Evolutionary conservation across 2,888 invertebrate genomes (phyloP).

Genomic region (Epirrhoe tristata): DNA sequence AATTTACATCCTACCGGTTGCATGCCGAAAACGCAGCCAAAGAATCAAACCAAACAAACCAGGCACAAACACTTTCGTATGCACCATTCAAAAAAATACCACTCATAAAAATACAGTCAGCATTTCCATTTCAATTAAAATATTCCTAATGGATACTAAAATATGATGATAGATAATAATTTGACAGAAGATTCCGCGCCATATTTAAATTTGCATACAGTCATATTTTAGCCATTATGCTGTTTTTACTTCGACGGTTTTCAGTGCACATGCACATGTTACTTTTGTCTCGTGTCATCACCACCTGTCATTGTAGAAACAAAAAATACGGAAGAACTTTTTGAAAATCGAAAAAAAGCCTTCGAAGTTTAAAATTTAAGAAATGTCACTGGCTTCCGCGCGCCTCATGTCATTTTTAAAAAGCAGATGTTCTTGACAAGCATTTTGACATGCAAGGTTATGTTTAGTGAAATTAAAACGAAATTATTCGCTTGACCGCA

Average conservation of each 20-base stretch:
- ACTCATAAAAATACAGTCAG: constrained; percentile 30
- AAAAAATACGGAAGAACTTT: constrained; percentile 31
- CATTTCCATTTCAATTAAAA: constrained; percentile 25
- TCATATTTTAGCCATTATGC: neutral
- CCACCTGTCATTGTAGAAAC: constrained; percentile 30
- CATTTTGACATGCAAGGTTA: constrained; percentile 1
- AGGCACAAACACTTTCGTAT: constrained; percentile 66
- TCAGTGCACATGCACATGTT: constrained; percentile 19
- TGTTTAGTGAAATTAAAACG: constrained; percentile 72
- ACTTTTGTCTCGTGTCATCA: constrained; percentile 19
- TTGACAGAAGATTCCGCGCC: constrained; percentile 5
- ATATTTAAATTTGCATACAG: constrained; percentile 7
- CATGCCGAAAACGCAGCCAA: constrained; percentile 70
- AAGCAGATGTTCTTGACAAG: neutral
- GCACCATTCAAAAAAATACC: constrained; percentile 37
- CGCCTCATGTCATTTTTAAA: constrained; percentile 33
- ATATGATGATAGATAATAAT: constrained; percentile 8
- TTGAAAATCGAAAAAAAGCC: constrained; percentile 18
- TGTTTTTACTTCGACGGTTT: constrained; percentile 9
- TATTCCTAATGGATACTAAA: constrained; percentile 20
- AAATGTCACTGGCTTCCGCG: constrained; percentile 46
- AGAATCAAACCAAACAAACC: constrained; percentile 70
- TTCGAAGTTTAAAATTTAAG: constrained; percentile 30
- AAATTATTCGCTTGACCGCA: constrained; percentile 72
- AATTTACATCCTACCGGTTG: constrained; percentile 65